Base-by-base conservation (phyloP, 1,140 invertebrate species). In the Lethrus apterus region DNA sequence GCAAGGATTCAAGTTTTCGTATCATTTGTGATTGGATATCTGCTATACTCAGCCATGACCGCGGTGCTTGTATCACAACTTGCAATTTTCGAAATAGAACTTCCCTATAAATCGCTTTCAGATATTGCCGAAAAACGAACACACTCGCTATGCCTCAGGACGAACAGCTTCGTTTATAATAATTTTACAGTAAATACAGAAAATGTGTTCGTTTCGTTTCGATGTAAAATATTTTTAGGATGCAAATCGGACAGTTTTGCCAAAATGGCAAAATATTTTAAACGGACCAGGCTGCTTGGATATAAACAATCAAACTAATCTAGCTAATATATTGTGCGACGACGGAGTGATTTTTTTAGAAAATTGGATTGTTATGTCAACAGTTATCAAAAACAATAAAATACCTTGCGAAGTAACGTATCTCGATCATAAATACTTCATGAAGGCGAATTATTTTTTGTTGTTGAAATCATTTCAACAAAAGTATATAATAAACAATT, bases 121-220 rank as follows among this genome's bases (percentile, higher is more conserved):
- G 59, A 63, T 8, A 42, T 64, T 11, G 17, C 24, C 2, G 24
- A 40, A 1, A 53, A 51, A 31, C 44, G 33, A 17, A 55, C 45
- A 15, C 49, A 58, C 35, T 55, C 54, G 14, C 36, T 64, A 11
- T 64, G 62, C 44, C 5, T 64, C 11, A 52, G 62, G 15, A 59
- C 50, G 14, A 55, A 55, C 13, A 61, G 60, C n/a, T 63, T 63
- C 31, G 60, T 65, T 10, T 63, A 59, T 36, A 59, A 63, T 38
- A 55, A 54, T 50, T 62, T 63, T 29, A 51, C 58, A 23, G 61
- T 63, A 52, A 51, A n/a, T n/a, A n/a, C n/a, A n/a, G 51, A 47
- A 7, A 2, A 9, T 11, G 15, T 48, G 10, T 8, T 15, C 2
- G 33, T 40, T 24, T 24, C n/a, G 10, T 19, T 1, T n/a, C n/a